Evolutionary conservation across 2,888 invertebrate genomes (phyloP).

Genomic region (Leptinotarsa haldemani): DNA sequence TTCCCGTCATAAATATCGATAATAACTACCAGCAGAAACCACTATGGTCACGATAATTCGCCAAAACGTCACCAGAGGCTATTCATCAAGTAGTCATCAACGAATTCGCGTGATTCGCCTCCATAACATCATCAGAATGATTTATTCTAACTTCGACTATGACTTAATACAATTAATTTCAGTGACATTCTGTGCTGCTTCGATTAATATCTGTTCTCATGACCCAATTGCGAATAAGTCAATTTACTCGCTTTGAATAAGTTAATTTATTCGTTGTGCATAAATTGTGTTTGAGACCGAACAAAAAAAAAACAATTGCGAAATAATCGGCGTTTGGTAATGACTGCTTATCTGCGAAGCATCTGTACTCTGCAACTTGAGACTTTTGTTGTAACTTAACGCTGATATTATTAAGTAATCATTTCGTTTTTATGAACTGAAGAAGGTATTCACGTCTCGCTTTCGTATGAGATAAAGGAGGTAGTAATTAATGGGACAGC

Average conservation of each 20-base stretch:
- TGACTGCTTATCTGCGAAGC: constrained; percentile 4
- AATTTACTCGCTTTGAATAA: constrained; percentile 38
- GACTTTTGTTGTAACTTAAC: constrained; percentile 14
- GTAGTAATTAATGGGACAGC: too few species aligned
- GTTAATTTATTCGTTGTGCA: constrained; percentile 39
- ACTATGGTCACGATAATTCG: constrained; percentile 10
- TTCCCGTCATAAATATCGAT: constrained; percentile 13
- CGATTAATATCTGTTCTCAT: constrained; percentile 46
- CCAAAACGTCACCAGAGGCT: constrained; percentile 12
- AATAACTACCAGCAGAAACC: constrained; percentile 16
- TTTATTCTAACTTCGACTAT: constrained; percentile 19
- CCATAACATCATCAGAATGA: constrained; percentile 16
- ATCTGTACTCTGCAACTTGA: constrained; percentile 22
- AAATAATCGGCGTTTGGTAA: constrained; percentile 19
- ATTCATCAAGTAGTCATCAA: constrained; percentile 13
- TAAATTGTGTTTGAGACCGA: constrained; percentile 3
- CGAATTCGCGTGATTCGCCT: constrained; percentile 8
- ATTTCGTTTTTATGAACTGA: neutral
- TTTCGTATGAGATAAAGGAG: neutral
- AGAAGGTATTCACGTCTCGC: neutral
- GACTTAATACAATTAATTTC: constrained; percentile 42
- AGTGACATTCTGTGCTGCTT: constrained; percentile 40
- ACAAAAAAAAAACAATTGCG: constrained; percentile 18
- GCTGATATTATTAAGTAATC: constrained; percentile 2
- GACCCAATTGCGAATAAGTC: constrained; percentile 44